Percentiles rank a stretch among this genome's conserved stretches.
phyloP scores from a whole-genome alignment of 2,113 vertebrate species.

The Ploceus nigricollis region DNA sequence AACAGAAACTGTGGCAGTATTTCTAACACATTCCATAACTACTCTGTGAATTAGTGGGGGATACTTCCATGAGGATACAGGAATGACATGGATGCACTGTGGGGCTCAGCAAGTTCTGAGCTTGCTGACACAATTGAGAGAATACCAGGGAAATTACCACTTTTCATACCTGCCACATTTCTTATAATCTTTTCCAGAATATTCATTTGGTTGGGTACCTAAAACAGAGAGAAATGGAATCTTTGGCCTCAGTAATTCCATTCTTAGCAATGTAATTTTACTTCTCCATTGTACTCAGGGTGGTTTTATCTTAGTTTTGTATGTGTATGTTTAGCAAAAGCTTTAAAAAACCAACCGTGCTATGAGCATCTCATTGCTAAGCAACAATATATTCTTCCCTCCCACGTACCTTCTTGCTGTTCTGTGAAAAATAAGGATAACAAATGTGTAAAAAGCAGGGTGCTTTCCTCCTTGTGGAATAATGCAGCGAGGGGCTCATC shows the following conservation, averaged over 20 bases:
- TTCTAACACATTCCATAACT: background rate
- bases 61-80: background rate
- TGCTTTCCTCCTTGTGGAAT: background rate
- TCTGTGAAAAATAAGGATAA: slow-evolving; percentile 24
- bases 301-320: slow-evolving; percentile 15
- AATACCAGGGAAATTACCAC: background rate
- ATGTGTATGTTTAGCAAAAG: slow-evolving; percentile 9
- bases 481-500: background rate
- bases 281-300: background rate
- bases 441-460: background rate
- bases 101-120: background rate
- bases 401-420: background rate
- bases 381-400: slow-evolving; percentile 39
- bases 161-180: background rate
- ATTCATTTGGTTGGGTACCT: background rate
- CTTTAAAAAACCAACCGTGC: background rate
- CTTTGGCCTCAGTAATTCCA: background rate
- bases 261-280: background rate
- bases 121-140: background rate
- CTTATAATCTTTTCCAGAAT: background rate
- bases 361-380: slow-evolving; percentile 57
- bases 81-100: background rate
- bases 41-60: background rate
- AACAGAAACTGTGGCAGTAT: background rate
- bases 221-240: background rate